Evolutionary conservation across 2,113 vertebrate genomes (phyloP).

Genomic region (Pterocles gutturalis): DNA sequence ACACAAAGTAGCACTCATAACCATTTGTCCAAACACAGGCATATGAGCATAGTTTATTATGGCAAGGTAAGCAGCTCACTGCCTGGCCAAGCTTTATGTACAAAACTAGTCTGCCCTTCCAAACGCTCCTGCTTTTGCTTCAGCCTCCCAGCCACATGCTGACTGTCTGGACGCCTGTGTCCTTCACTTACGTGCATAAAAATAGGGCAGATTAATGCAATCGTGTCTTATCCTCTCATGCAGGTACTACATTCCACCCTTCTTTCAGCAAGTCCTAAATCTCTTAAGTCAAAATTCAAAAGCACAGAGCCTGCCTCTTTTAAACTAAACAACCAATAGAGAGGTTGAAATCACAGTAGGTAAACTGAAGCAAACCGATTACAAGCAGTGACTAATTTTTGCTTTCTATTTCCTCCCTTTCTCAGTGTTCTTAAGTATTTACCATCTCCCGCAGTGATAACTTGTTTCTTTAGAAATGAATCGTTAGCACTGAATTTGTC

Average conservation of each 20-base stretch:
- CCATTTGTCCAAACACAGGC: background rate
- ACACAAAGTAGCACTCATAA: background rate
- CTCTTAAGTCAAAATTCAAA: background rate
- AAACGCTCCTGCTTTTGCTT: background rate
- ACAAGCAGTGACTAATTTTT: background rate
- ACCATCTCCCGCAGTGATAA: background rate
- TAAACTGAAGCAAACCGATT: background rate
- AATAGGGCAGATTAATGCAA: background rate
- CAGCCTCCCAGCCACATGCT: background rate
- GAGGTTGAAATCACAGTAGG: background rate
- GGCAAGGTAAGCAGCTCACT: background rate
- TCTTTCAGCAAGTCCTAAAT: background rate
- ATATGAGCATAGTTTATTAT: background rate
- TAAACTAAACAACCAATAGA: background rate
- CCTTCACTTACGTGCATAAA: background rate
- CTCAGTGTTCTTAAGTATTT: conserved; percentile 21
- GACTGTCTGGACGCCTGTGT: background rate
- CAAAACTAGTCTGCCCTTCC: background rate
- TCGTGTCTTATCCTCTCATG: background rate
- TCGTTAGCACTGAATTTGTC: conserved; percentile 35
- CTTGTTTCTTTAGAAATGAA: conserved; percentile 52
- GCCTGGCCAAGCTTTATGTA: background rate
- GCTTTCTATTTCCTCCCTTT: background rate
- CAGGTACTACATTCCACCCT: background rate
- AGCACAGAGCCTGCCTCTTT: background rate